Conservation (phyloP, 2,888 invertebrate species). For the Napeogenes inachia region DNA sequence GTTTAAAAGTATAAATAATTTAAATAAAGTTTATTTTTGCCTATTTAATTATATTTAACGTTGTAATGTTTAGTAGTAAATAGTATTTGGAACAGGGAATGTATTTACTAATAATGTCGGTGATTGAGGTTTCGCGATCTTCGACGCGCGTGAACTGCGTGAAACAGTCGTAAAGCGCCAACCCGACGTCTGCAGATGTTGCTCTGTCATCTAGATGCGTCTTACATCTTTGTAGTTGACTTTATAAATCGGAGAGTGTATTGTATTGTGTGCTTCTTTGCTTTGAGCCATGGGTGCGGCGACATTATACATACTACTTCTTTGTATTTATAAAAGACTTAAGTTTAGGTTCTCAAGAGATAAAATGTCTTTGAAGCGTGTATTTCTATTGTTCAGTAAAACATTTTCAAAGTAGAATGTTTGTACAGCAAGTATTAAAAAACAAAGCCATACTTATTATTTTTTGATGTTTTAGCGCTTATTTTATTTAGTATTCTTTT, state of each 20-base stretch:
- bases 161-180: slow-evolving; percentile 22
- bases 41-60: no score
- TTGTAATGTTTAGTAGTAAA: not conserved
- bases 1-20: no score
- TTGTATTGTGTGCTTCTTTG: not conserved
- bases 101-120: slow-evolving; percentile 18
- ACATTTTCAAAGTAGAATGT: not conserved
- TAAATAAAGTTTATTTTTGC: no score
- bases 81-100: not conserved
- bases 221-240: not conserved
- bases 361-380: not conserved
- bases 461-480: no score
- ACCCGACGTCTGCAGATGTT: not conserved
- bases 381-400: not conserved
- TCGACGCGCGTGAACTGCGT: slow-evolving; percentile 14
- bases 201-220: not conserved
- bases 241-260: not conserved
- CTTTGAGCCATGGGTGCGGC: no score
- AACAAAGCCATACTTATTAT: no score
- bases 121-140: slow-evolving; percentile 15
- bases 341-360: not conserved
- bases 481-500: no score
- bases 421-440: not conserved
- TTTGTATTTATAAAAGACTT: no score
- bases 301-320: no score